These are phyloP conservation scores for Nasonia oneida DNA, from an alignment of 2,888 invertebrate genomes.

Conservation along the genomic window DNA sequence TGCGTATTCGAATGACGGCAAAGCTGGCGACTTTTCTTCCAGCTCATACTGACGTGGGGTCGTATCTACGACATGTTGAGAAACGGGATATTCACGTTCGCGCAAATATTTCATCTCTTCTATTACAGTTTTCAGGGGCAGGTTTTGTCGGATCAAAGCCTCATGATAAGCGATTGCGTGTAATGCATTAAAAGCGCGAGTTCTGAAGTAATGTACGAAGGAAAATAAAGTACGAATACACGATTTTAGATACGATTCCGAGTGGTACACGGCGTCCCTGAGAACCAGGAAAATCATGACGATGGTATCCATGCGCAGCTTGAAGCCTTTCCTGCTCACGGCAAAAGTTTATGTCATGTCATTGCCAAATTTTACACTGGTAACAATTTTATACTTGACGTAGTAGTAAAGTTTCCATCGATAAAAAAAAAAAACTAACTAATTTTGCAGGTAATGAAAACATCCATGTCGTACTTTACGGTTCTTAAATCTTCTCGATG, in stretches of 20 bases:
- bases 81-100: slow-evolving; percentile 47
- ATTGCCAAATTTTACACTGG: slow-evolving; percentile 57
- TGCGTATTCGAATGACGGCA: background rate
- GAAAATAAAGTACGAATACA: background rate
- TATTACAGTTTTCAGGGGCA: slow-evolving; percentile 59
- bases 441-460: slow-evolving; percentile 53
- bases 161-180: slow-evolving; percentile 14
- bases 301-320: slow-evolving; percentile 54
- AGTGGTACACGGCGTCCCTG: slow-evolving; percentile 52
- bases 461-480: slow-evolving; percentile 58
- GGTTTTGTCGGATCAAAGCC: slow-evolving; percentile 58
- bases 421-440: slow-evolving; percentile 3
- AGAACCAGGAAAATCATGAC: slow-evolving; percentile 51
- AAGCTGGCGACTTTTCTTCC: background rate
- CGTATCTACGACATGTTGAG: slow-evolving; percentile 48
- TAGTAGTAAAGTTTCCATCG: background rate
- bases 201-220: background rate
- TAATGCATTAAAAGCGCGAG: background rate
- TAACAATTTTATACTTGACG: slow-evolving; percentile 31
- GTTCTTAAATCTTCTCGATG: slow-evolving; percentile 50
- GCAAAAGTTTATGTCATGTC: slow-evolving; percentile 55
- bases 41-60: slow-evolving; percentile 44
- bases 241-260: slow-evolving; percentile 44
- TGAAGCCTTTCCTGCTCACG: slow-evolving; percentile 51
- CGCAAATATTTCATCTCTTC: slow-evolving; percentile 58